These are phyloP conservation scores for Lophotis ruficrista DNA, from an alignment of 2,113 vertebrate species.

Conservation along the genomic window DNA sequence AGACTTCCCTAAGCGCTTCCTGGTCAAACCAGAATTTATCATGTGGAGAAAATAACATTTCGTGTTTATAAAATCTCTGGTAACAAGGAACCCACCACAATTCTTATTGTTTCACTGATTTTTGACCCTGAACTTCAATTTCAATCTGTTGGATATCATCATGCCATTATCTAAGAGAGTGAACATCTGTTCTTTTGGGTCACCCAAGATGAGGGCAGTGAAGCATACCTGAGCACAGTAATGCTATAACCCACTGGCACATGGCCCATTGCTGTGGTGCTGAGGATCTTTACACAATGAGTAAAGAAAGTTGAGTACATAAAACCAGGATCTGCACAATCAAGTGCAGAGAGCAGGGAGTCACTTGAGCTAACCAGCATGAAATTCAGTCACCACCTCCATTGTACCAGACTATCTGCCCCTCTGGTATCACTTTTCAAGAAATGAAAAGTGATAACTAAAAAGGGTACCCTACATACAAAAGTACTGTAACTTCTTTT, in stretches of 20 bases:
- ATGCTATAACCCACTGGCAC: background rate
- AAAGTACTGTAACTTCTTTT: background rate
- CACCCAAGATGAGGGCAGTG: background rate
- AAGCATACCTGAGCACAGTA: background rate
- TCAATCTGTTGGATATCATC: background rate
- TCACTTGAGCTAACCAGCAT: background rate
- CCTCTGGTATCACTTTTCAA: background rate
- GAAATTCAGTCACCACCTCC: background rate
- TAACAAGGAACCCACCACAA: background rate
- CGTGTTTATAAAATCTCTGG: background rate
- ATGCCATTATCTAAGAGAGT: background rate
- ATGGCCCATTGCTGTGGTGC: fast-evolving
- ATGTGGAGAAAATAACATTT: background rate
- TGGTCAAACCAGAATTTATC: constrained; percentile 6
- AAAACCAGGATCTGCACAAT: background rate
- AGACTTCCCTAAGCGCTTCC: background rate
- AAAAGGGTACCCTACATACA: background rate
- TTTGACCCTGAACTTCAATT: background rate
- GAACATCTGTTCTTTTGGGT: background rate
- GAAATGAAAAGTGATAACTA: background rate
- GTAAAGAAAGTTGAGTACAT: background rate
- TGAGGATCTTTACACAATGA: background rate
- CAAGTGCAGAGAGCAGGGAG: background rate
- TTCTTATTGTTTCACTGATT: background rate
- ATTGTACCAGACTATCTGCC: background rate